phyloP scores from a whole-genome alignment of 2,113 vertebrate genomes.

The Equus quagga region DNA sequence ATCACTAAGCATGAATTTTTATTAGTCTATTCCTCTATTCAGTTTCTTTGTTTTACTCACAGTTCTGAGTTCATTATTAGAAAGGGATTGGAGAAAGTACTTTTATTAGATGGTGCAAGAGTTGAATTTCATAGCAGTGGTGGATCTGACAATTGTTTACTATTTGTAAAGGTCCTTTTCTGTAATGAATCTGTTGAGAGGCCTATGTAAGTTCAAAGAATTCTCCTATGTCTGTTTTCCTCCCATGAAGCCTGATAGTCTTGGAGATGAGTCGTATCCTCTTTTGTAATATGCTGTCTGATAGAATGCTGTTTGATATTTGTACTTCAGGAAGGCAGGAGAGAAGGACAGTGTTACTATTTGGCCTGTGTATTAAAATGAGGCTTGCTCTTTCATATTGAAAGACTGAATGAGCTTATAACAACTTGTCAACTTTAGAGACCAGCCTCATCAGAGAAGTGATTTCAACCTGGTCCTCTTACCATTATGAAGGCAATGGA shows the following conservation, averaged over 20 bases:
- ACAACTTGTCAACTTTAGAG: background rate
- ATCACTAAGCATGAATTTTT: background rate
- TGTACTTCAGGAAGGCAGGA: background rate
- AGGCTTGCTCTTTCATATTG: background rate
- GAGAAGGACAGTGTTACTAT: background rate
- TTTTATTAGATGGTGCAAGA: background rate
- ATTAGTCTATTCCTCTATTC: background rate
- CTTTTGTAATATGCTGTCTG: background rate
- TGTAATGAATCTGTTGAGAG: background rate
- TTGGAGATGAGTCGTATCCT: background rate
- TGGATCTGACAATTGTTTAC: background rate
- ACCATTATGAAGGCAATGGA: background rate
- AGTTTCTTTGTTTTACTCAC: background rate
- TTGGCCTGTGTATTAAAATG: background rate
- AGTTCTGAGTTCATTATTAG: conserved; percentile 22
- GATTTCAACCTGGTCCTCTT: background rate
- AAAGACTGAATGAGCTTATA: background rate
- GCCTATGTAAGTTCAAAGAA: background rate
- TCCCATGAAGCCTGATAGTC: background rate
- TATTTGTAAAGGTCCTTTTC: conserved; percentile 21
- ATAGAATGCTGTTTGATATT: background rate
- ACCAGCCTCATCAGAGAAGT: background rate
- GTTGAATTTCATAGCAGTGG: background rate
- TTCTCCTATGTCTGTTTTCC: background rate
- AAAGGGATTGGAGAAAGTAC: background rate